Base-by-base conservation (phyloP, 2,888 invertebrate species). In the Ceriagrion tenellum region DNA sequence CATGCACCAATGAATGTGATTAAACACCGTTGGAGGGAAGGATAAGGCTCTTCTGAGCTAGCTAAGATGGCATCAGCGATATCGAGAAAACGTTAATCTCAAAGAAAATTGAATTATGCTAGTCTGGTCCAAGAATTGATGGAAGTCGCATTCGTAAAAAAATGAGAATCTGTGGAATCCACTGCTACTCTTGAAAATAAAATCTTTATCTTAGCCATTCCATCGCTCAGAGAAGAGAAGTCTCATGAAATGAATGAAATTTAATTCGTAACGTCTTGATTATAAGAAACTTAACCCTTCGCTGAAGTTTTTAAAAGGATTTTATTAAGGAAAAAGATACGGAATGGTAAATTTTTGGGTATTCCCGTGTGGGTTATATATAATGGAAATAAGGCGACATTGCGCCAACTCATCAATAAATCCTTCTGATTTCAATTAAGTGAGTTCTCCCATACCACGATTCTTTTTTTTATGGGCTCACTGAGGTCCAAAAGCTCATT, bases 371-470 rank as follows among this genome's bases (percentile, higher is more conserved):
- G 91, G 63, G 63, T 16, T 91, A 55, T 16, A 63, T 93, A 74
- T n/a, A 74, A 93, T 93, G 93, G 93, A 93, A 93, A 93, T 93
- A 74, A 47, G 93, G n/a, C 10, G 93, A 69, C 47, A 93, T 93
- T 74, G 74, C 69, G 69, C 69, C 69, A 93, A 74, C 93, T 93
- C 93, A 93, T 93, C 93, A 93, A 93, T 93, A 74, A 69, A 69
- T 93, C 93, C 74, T 93, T 74, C 69, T 74, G 93, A 93, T 93
- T 74, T 93, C 69, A 93, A 93, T 93, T 93, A 93, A 93, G 74
- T 69, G 93, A 93, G 40, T 47, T 26, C 12, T n/a, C 81, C 26
- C 35, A 6, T 81, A 26, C 69, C n/a, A 23, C 26, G 4, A 12
- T n/a, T n/a, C 26, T 26, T 6, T 69, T 69, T 63, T 91, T 63